Percentiles rank a stretch among this genome's conserved stretches.
Evolutionary conservation across 2,888 invertebrate genomes (phyloP).

Genomic region (Ichneumoninae sp.): DNA sequence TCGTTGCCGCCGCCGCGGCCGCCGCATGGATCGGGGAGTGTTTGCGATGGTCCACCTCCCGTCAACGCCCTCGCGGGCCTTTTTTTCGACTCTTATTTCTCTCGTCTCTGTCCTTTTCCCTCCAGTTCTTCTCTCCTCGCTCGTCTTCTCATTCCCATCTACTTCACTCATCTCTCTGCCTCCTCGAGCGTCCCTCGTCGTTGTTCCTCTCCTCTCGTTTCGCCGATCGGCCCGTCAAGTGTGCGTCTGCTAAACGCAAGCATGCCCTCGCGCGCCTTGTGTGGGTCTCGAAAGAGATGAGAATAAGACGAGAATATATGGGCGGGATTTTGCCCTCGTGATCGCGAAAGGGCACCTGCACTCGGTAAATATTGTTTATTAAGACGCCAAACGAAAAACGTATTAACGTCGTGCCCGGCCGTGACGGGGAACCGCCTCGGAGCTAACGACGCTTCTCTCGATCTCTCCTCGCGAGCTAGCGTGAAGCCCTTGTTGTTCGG

Average conservation of each 20-base stretch:
- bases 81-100: constrained; percentile 59
- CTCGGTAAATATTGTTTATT: constrained; percentile 76
- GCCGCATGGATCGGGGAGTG: constrained; percentile 79
- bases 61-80: constrained; percentile 84
- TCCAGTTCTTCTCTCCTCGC: constrained; percentile 35
- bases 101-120: constrained; percentile 49
- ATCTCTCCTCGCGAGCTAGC: not conserved
- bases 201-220: constrained; percentile 63
- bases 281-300: constrained; percentile 42
- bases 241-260: constrained; percentile 10
- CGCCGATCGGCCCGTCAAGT: constrained; percentile 60
- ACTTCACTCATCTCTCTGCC: constrained; percentile 26
- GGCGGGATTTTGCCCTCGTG: constrained; percentile 66
- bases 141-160: constrained; percentile 23
- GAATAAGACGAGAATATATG: constrained; percentile 55
- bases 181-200: constrained; percentile 55
- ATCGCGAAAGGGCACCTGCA: constrained; percentile 70
- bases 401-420: constrained; percentile 73
- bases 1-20: constrained; percentile 60
- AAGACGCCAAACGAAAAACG: constrained; percentile 75
- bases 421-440: constrained; percentile 68
- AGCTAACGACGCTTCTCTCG: constrained; percentile 59
- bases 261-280: constrained; percentile 13
- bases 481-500: not conserved
- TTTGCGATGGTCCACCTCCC: constrained; percentile 84